A percentile compares a stretch with the other conserved stretches of the same genome.
These are phyloP conservation scores for Melanophora roralis DNA, from an alignment of 2,888 invertebrate species.

Conservation along the genomic window DNA sequence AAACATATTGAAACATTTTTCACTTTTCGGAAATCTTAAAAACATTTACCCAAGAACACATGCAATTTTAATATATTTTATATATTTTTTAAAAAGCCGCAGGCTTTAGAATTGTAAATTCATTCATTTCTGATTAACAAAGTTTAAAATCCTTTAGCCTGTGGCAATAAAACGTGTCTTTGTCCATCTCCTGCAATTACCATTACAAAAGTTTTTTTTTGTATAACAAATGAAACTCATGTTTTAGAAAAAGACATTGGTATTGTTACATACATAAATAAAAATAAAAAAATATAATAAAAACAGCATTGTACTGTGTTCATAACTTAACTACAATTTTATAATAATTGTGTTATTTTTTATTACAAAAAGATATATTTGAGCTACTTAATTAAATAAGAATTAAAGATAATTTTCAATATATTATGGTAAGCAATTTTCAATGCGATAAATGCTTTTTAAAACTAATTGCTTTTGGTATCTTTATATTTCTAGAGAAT, in stretches of 20 bases:
- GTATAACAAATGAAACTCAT: neutral
- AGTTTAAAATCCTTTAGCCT: conserved; percentile 50
- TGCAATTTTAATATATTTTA: conserved; percentile 10
- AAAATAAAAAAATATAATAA: neutral
- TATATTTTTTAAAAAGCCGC: conserved; percentile 23
- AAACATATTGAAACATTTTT: no score
- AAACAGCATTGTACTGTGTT: neutral
- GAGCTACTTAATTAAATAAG: neutral
- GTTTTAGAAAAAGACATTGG: neutral
- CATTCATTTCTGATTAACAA: conserved; percentile 60
- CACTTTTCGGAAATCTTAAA: no score
- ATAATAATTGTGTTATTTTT: neutral
- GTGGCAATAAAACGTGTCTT: neutral
- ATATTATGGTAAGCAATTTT: no score
- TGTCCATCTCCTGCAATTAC: neutral
- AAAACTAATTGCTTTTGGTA: no score
- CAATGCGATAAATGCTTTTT: no score
- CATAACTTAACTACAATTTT: neutral
- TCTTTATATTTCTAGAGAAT: no score
- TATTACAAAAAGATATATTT: neutral
- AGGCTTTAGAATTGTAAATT: conserved; percentile 55
- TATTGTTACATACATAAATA: neutral
- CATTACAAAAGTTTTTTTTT: neutral
- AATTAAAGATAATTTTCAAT: neutral
- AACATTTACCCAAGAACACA: neutral